A percentile compares a stretch with the other conserved stretches of the same genome.
phyloP scores from a whole-genome alignment of 2,797 vertebrate species.

The Aldrovandia affinis region DNA sequence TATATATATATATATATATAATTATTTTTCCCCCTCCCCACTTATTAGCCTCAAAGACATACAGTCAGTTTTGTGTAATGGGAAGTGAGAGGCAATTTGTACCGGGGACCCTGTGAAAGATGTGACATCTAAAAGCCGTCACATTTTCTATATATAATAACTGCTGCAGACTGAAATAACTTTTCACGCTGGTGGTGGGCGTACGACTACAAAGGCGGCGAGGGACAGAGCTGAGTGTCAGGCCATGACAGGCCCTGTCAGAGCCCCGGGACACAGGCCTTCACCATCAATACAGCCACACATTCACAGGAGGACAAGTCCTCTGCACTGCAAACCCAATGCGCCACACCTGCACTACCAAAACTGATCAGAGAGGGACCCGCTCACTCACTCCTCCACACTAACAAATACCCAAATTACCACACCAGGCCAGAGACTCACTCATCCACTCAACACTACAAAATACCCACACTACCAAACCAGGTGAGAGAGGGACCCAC shows the following conservation, averaged over 20 bases:
- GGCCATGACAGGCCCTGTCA: slow-evolving; percentile 17
- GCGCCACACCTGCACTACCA: background rate
- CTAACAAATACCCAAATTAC: background rate
- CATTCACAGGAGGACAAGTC: background rate
- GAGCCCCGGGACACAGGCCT: background rate
- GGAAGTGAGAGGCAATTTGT: slow-evolving; percentile 41
- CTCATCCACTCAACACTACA: background rate
- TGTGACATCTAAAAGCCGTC: slow-evolving; percentile 28
- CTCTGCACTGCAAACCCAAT: background rate
- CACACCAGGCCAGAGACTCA: background rate
- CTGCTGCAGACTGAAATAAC: slow-evolving; percentile 13
- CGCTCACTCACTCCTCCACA: no score
- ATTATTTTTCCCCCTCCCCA: background rate
- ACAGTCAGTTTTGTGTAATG: slow-evolving; percentile 21
- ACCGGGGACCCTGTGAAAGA: slow-evolving; percentile 14
- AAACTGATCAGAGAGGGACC: no score
- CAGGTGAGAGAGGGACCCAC: background rate
- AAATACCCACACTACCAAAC: background rate
- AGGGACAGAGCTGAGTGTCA: background rate
- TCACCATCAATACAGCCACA: background rate
- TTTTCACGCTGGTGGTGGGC: background rate
- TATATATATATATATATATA: slow-evolving; percentile 26
- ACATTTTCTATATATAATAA: slow-evolving; percentile 26
- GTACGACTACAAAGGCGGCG: background rate
- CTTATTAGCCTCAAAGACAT: slow-evolving; percentile 30